These are phyloP conservation scores for Diadegma fenestrale DNA, from an alignment of 2,888 invertebrate genomes.

Conservation along the genomic window DNA sequence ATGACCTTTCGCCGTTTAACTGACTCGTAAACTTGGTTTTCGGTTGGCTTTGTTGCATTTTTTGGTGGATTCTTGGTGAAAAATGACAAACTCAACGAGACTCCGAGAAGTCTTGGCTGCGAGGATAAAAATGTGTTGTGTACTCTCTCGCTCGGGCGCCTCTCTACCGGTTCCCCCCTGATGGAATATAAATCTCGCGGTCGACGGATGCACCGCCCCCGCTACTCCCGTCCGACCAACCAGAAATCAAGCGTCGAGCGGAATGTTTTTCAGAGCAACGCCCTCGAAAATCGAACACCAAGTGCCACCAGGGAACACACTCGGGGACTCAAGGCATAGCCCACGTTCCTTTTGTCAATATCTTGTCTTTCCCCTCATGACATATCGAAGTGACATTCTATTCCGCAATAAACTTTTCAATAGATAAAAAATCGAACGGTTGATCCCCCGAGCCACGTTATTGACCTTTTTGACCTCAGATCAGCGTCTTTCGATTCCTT, in stretches of 20 bases:
- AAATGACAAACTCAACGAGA: not conserved
- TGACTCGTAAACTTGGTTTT: not conserved
- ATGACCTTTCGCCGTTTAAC: not conserved
- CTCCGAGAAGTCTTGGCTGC: not conserved
- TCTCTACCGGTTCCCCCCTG: slow-evolving; percentile 42
- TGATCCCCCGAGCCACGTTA: not conserved
- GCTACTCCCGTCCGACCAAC: slow-evolving; percentile 81
- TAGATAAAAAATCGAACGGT: not conserved
- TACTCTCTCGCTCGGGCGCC: slow-evolving; percentile 21
- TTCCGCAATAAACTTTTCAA: not conserved
- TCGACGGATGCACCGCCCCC: slow-evolving; percentile 84
- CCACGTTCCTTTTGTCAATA: slow-evolving; percentile 1
- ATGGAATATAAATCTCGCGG: slow-evolving; percentile 82
- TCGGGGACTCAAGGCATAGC: slow-evolving; percentile 67
- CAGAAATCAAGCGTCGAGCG: slow-evolving; percentile 75
- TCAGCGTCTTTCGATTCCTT: not conserved
- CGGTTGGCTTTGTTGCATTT: not conserved
- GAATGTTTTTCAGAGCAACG: slow-evolving; percentile 82
- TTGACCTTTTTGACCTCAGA: not conserved
- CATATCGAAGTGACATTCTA: not conserved
- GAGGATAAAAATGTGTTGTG: not conserved
- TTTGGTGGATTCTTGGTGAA: not conserved
- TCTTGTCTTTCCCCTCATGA: not conserved
- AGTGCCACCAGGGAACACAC: slow-evolving; percentile 65
- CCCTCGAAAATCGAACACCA: slow-evolving; percentile 78